Conservation (phyloP, 2,888 invertebrate species). For the Iselma pallidipennis region DNA sequence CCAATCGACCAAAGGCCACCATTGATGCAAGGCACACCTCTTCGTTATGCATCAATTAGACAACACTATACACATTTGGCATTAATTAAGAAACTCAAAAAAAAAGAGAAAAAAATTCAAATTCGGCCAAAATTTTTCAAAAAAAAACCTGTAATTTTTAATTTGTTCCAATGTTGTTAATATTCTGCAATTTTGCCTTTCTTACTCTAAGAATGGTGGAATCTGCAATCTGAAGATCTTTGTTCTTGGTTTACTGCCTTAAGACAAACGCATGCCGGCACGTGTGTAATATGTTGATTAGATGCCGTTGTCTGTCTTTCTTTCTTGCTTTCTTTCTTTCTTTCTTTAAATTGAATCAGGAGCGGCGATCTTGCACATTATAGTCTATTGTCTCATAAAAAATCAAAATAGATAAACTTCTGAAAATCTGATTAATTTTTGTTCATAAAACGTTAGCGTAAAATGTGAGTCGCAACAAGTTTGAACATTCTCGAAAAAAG, state of each 20-base stretch:
- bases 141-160: neutral
- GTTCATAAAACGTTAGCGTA: too few relatives aligned
- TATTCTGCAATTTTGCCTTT: neutral
- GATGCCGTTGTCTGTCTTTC: constrained; percentile 9
- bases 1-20: neutral
- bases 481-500: too few relatives aligned
- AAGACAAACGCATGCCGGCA: constrained; percentile 21
- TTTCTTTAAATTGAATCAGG: neutral
- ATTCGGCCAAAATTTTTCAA: neutral
- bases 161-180: neutral
- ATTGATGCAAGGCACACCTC: neutral
- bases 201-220: neutral
- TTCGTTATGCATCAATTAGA: neutral
- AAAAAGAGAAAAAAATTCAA: neutral
- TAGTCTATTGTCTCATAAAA: neutral
- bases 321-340: neutral
- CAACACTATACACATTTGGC: neutral
- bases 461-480: too few relatives aligned
- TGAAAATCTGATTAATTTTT: too few relatives aligned
- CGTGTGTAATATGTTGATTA: constrained; percentile 23
- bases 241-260: constrained; percentile 17
- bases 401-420: too few relatives aligned
- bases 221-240: neutral
- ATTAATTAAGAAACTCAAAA: neutral
- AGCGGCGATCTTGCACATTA: neutral